These are phyloP conservation scores for Nomada flava DNA, from an alignment of 2,888 invertebrate genomes.

Conservation along the genomic window DNA sequence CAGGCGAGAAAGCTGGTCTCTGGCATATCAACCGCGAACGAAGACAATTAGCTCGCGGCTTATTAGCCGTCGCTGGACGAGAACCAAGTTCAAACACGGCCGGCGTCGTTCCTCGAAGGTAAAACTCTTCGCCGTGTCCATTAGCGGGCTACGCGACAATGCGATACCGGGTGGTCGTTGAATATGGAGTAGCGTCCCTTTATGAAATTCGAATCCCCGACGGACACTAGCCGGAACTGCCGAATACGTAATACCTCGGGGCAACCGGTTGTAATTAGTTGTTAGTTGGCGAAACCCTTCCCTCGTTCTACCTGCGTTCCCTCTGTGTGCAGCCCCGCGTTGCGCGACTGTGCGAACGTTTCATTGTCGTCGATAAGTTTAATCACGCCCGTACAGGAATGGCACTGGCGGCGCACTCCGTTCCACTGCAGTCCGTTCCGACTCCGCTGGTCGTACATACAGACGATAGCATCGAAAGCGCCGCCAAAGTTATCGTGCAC, in stretches of 20 bases:
- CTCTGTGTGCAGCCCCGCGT: neutral
- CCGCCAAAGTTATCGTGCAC: constrained; percentile 38
- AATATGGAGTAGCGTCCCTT: constrained; percentile 56
- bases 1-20: neutral
- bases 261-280: constrained; percentile 58
- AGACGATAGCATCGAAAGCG: constrained; percentile 28
- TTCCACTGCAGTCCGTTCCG: neutral
- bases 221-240: constrained; percentile 36
- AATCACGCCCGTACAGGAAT: constrained; percentile 44
- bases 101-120: constrained; percentile 27
- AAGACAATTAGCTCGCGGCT: constrained; percentile 41
- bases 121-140: constrained; percentile 35
- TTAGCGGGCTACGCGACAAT: constrained; percentile 47
- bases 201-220: constrained; percentile 60
- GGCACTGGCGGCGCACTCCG: neutral
- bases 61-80: constrained; percentile 18
- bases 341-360: neutral
- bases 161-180: constrained; percentile 47
- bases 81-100: constrained; percentile 33
- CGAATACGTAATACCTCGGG: constrained; percentile 53
- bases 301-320: neutral
- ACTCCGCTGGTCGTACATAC: neutral
- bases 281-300: constrained; percentile 49
- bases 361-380: constrained; percentile 68
- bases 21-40: neutral